Base-by-base conservation (phyloP, 2,888 invertebrate genomes). In the Hypomecis atomaria region DNA sequence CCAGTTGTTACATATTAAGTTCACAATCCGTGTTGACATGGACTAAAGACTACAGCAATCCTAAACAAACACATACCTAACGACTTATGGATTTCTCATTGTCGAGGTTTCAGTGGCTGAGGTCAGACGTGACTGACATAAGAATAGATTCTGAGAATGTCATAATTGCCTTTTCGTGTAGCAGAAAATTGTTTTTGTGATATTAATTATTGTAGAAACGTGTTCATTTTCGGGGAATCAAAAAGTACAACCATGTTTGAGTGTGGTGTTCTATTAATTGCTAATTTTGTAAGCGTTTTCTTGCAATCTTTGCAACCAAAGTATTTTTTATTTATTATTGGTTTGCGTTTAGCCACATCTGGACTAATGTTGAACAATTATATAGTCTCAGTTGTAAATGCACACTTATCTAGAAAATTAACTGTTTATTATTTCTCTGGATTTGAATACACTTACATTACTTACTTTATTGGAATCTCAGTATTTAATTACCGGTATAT, bases 21-120 rank as follows among this genome's bases (percentile, higher is more conserved):
- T 23, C 23, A 23, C 23, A 23, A 23, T 23, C 23, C 23, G 40
- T 65, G 44, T 58, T 63, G 53, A 48, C 53, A 59, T 7, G 49
- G 49, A 42, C 52, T 67, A 69, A 71, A 70, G 58, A 68, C 67
- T 67, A 69, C 71, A 67, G 62, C 63, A 70, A 74, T 74, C 78
- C 78, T 76, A 71, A 78, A 69, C 66, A 76, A 80, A 79, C 73
- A 74, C 72, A 72, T 65, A 59, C 55, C 64, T 68, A 66, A 78
- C 72, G 76, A 76, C 72, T 70, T 76, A 76, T 75, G 65, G 74
- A 68, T 76, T 79, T 72, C 74, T 67, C 61, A 68, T 70, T 68
- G 61, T 59, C 43, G 59, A 59, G 59, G 53, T 58, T 56, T 60
- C 59, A 23, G 45, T 58, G 36, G 33, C 43, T 53, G 62, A 65